Evolutionary conservation across 2,797 vertebrate species (phyloP).

Genomic region (Cirrhinus molitorella): DNA sequence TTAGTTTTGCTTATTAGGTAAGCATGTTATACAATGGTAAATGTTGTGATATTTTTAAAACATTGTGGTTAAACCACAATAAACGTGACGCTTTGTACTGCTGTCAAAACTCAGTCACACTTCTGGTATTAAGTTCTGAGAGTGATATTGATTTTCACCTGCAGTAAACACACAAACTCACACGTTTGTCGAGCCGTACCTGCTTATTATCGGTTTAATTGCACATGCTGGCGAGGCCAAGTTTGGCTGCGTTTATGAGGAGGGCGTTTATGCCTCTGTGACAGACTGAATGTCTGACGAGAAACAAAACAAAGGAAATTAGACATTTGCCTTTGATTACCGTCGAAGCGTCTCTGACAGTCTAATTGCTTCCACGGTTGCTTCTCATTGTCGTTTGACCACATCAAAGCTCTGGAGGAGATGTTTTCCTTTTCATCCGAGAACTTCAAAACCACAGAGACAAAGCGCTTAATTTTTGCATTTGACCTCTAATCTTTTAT

Average conservation of each 20-base stretch:
- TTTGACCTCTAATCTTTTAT: not conserved
- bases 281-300: constrained; percentile 30
- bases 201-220: not conserved
- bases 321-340: constrained; percentile 62
- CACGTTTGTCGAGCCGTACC: not conserved
- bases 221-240: too few species aligned
- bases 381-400: constrained; percentile 55
- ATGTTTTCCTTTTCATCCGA: constrained; percentile 45
- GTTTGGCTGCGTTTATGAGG: not conserved
- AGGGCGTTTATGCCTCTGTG: constrained; percentile 7
- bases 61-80: constrained; percentile 1
- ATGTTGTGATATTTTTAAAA: constrained; percentile 34
- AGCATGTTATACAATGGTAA: constrained; percentile 8
- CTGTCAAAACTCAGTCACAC: not conserved
- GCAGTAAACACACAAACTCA: not conserved
- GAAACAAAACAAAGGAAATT: constrained; percentile 55
- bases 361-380: constrained; percentile 57
- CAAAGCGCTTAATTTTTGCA: not conserved
- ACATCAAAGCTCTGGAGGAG: constrained; percentile 55
- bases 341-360: constrained; percentile 42
- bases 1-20: not conserved
- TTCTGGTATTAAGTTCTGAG: not conserved
- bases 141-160: not conserved
- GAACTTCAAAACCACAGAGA: constrained; percentile 41
- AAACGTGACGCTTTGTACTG: constrained; percentile 6